phyloP scores from a whole-genome alignment of 1,140 invertebrate genomes.

The Periplaneta americana region DNA sequence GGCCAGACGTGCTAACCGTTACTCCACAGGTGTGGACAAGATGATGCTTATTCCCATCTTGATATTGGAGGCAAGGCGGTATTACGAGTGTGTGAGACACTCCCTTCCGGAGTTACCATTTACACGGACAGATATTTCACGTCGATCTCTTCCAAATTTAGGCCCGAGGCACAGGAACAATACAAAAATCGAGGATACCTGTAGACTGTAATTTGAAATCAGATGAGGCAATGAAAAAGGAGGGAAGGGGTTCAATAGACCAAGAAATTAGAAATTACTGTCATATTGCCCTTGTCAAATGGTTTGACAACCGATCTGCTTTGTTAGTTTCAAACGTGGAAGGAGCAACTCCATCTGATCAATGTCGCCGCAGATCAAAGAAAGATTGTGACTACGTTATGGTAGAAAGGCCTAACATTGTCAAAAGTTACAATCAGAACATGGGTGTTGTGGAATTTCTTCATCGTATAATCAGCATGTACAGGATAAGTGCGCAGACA shows the following conservation, averaged over 20 bases:
- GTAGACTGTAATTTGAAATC: background rate
- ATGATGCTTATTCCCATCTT: too few relatives aligned
- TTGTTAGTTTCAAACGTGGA: background rate
- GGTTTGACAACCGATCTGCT: background rate
- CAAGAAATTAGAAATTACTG: background rate
- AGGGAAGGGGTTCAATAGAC: background rate
- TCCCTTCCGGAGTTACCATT: background rate
- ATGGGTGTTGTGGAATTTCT: too few relatives aligned
- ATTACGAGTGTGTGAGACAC: background rate
- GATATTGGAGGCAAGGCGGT: background rate
- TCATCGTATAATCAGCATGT: too few relatives aligned
- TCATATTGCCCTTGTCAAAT: background rate
- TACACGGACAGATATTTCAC: too few relatives aligned
- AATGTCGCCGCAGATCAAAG: background rate
- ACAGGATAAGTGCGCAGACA: too few relatives aligned
- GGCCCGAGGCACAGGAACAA: background rate
- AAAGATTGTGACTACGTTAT: too few relatives aligned
- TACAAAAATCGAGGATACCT: background rate
- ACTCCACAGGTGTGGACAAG: too few relatives aligned
- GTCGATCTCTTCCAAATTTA: too few relatives aligned
- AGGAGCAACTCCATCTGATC: background rate
- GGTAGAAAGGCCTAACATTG: too few relatives aligned
- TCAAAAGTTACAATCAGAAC: too few relatives aligned
- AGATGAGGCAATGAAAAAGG: background rate
- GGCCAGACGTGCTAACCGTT: too few relatives aligned